Evolutionary conservation across 2,113 vertebrate species (phyloP).

Genomic region (Tachuris rubrigastra): DNA sequence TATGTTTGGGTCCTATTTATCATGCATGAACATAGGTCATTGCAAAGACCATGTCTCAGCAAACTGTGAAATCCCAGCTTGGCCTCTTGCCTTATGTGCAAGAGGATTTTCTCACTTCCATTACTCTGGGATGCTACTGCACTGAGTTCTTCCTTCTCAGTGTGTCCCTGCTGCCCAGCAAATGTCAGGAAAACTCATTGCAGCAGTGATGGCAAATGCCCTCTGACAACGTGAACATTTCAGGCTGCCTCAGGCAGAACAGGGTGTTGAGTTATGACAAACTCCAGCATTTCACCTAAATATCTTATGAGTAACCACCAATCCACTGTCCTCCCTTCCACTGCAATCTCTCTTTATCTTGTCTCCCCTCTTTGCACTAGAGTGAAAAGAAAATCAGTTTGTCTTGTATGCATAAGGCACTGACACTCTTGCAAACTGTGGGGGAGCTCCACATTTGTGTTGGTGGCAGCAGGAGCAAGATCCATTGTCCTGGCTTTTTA

Average conservation of each 20-base stretch:
- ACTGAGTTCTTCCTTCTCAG: background rate
- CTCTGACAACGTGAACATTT: background rate
- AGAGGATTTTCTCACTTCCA: conserved; percentile 37
- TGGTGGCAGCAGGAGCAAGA: background rate
- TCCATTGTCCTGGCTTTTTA: background rate
- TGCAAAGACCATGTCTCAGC: background rate
- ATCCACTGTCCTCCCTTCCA: background rate
- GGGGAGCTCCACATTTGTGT: background rate
- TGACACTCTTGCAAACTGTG: background rate
- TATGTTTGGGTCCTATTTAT: background rate
- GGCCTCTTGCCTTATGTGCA: background rate
- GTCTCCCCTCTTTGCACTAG: background rate
- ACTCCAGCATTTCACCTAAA: background rate
- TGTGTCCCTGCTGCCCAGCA: background rate
- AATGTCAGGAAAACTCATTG: background rate
- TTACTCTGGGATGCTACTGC: background rate
- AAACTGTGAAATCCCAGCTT: background rate
- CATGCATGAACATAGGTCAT: background rate
- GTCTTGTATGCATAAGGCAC: background rate
- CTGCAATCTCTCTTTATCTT: fast-evolving
- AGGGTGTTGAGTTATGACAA: background rate
- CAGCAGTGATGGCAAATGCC: background rate
- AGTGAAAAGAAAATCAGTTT: background rate
- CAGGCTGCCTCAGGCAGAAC: background rate
- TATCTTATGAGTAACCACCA: background rate